phyloP scores from a whole-genome alignment of 2,888 invertebrate species.

The Agapetus fuscipes region DNA sequence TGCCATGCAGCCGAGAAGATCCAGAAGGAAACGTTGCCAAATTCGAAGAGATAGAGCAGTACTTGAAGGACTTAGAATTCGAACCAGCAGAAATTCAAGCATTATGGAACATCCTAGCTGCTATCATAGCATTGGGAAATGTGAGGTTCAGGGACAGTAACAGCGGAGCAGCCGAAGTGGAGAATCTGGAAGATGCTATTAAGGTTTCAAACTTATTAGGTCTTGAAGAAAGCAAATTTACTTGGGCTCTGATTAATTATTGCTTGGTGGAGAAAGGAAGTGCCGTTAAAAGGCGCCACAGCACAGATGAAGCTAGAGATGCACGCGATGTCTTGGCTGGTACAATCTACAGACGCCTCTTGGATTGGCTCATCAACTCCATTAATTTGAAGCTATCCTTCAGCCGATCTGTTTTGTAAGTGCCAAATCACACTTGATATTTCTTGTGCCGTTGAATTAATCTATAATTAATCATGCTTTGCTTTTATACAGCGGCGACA shows the following conservation, averaged over 20 bases:
- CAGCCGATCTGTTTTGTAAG: constrained; percentile 81
- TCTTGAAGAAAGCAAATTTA: constrained; percentile 71
- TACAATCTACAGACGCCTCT: constrained; percentile 71
- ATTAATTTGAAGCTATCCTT: constrained; percentile 78
- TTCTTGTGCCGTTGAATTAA: too few relatives aligned
- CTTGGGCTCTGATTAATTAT: constrained; percentile 79
- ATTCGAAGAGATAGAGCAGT: constrained; percentile 54
- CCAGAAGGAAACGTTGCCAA: constrained; percentile 52
- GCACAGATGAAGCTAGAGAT: constrained; percentile 70
- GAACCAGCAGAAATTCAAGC: constrained; percentile 59
- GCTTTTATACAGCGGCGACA: constrained; percentile 64
- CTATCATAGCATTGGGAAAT: constrained; percentile 71
- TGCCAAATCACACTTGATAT: too few relatives aligned
- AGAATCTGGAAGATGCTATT: constrained; percentile 59
- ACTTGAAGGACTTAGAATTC: constrained; percentile 60
- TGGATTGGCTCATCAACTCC: constrained; percentile 81
- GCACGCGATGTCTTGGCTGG: constrained; percentile 79
- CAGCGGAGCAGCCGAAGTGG: constrained; percentile 58
- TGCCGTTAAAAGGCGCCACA: constrained; percentile 58
- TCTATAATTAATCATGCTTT: too few relatives aligned
- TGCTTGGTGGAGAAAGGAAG: constrained; percentile 68
- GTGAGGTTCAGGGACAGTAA: constrained; percentile 62
- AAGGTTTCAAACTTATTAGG: constrained; percentile 63
- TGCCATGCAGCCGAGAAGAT: constrained; percentile 55
- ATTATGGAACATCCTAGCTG: constrained; percentile 60